Evolutionary conservation across 2,113 vertebrate species (phyloP).

Genomic region (Myxocyprinus asiaticus): DNA sequence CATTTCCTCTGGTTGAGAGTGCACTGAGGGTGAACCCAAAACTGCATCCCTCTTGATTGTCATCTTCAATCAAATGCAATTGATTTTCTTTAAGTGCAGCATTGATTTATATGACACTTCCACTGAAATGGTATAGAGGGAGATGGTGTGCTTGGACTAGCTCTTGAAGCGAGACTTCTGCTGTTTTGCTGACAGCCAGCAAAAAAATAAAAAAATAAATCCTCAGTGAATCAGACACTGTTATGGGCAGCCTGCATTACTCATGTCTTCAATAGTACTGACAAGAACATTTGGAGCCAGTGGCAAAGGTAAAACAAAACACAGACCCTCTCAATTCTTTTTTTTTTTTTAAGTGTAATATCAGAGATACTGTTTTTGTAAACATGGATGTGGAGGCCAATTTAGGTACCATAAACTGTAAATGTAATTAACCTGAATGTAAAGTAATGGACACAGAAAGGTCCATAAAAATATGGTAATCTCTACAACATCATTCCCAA

Average conservation of each 20-base stretch:
- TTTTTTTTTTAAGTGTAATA: too few relatives aligned
- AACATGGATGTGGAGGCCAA: too few relatives aligned
- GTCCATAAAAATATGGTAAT: too few relatives aligned
- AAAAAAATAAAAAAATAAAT: slow-evolving; percentile 21
- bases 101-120: slow-evolving; percentile 56
- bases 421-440: too few relatives aligned
- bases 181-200: slow-evolving; percentile 51
- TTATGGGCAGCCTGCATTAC: slow-evolving; percentile 43
- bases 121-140: slow-evolving; percentile 45
- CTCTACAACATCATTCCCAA: too few relatives aligned
- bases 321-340: background rate
- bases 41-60: slow-evolving; percentile 41
- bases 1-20: background rate
- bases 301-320: slow-evolving; percentile 42
- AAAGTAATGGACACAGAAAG: too few relatives aligned
- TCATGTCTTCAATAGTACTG: slow-evolving; percentile 35
- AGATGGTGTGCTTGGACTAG: slow-evolving; percentile 24
- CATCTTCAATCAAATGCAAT: slow-evolving; percentile 57
- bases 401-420: too few relatives aligned
- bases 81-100: slow-evolving; percentile 58
- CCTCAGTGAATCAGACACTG: slow-evolving; percentile 42
- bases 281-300: slow-evolving; percentile 37
- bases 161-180: slow-evolving; percentile 13
- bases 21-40: slow-evolving; percentile 39
- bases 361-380: too few relatives aligned